Conservation (phyloP, 2,888 invertebrate species). For the Himalopsyche kuldschensis region DNA sequence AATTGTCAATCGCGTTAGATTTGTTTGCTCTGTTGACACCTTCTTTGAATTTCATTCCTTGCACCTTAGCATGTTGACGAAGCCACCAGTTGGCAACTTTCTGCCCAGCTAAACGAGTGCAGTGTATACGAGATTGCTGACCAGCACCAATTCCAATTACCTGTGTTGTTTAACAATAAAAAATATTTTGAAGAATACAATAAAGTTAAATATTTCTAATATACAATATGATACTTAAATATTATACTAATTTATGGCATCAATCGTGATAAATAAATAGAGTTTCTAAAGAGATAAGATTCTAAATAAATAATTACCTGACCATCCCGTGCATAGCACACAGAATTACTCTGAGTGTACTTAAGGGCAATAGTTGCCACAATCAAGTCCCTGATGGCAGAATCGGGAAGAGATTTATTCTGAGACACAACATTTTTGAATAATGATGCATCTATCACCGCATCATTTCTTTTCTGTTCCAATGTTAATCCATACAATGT, state of each 20-base stretch:
- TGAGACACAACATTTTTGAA: conserved; percentile 82
- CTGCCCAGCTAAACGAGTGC: conserved; percentile 94
- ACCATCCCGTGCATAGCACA: conserved; percentile 93
- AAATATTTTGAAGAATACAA: too few species aligned
- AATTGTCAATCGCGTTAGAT: conserved; percentile 95
- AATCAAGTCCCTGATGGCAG: conserved; percentile 84
- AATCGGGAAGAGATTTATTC: conserved; percentile 67
- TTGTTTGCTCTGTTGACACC: conserved; percentile 88
- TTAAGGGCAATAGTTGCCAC: conserved; percentile 96
- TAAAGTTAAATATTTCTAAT: too few species aligned
- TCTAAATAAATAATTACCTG: conserved; percentile 66
- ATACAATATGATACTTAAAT: too few species aligned
- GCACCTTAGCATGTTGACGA: conserved; percentile 86
- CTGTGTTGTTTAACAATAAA: conserved; percentile 47
- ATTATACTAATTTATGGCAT: too few species aligned
- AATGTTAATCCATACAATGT: conserved; percentile 82
- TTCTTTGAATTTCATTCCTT: conserved; percentile 79
- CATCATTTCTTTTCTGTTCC: conserved; percentile 89
- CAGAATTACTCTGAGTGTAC: conserved; percentile 98
- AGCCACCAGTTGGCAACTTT: conserved; percentile 99
- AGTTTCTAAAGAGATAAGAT: too few species aligned
- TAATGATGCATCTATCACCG: conserved; percentile 72
- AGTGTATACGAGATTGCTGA: conserved; percentile 97
- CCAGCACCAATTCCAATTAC: conserved; percentile 98
- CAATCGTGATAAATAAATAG: too few species aligned